Conservation (phyloP, 2,113 vertebrate species). For the Paedocypris sp. region DNA sequence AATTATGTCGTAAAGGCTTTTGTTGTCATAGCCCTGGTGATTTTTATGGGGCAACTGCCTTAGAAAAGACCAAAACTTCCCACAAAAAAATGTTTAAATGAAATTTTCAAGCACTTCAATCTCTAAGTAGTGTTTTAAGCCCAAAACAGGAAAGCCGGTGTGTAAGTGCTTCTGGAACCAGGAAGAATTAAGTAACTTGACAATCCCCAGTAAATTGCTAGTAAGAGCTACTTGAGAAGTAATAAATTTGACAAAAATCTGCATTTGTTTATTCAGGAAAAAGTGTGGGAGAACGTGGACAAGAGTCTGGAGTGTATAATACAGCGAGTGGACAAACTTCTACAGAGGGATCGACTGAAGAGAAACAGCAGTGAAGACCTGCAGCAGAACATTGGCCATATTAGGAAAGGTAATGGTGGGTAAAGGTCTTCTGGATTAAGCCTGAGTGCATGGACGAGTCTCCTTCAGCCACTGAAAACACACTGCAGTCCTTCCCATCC, state of each 20-base stretch:
- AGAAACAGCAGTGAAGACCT: slow-evolving; percentile 70
- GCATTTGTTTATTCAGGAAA: slow-evolving; percentile 70
- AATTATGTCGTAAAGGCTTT: no score
- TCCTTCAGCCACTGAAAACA: slow-evolving; percentile 33
- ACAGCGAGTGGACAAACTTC: slow-evolving; percentile 89
- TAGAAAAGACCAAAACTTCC: no score
- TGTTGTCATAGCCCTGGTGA: no score
- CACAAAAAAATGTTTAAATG: no score
- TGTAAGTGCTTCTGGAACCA: no score
- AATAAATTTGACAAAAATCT: not conserved
- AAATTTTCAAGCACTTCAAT: no score
- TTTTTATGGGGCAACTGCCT: no score
- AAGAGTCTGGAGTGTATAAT: slow-evolving; percentile 98
- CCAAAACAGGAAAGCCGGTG: no score
- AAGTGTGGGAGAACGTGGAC: slow-evolving; percentile 94
- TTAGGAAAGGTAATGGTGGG: slow-evolving; percentile 84
- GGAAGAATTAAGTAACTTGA: no score
- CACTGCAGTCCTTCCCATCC: slow-evolving; percentile 40
- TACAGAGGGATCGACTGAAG: slow-evolving; percentile 80
- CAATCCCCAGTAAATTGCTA: no score
- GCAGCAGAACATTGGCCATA: slow-evolving; percentile 57
- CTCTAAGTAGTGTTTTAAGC: no score
- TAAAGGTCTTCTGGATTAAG: slow-evolving; percentile 88
- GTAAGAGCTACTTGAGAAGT: no score
- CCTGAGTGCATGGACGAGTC: slow-evolving; percentile 59